Conservation (phyloP, 2,888 invertebrate genomes). For the Thumatha senex region DNA sequence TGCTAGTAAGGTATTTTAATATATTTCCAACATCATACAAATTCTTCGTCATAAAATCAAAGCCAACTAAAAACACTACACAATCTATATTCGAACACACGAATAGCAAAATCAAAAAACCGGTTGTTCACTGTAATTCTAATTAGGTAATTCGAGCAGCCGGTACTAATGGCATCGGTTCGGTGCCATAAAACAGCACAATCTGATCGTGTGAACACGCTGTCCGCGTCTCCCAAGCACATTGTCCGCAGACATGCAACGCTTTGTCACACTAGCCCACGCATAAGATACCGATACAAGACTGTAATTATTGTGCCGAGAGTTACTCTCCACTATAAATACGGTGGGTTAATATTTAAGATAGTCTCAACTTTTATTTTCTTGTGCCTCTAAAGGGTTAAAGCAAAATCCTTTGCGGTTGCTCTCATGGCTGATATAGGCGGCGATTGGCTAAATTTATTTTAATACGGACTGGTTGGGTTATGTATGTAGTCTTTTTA, state of each 20-base stretch:
- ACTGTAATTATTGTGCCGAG: conserved; percentile 39
- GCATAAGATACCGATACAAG: conserved; percentile 41
- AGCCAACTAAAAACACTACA: conserved; percentile 28
- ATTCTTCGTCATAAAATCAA: conserved; percentile 20
- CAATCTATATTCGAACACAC: conserved; percentile 48
- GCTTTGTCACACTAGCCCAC: conserved; percentile 77
- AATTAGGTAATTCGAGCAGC: conserved; percentile 78
- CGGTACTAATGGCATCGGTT: conserved; percentile 70
- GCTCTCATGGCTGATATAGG: neutral
- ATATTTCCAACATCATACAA: neutral
- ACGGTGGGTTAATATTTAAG: conserved; percentile 15
- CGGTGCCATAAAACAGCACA: conserved; percentile 72
- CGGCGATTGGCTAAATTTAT: neutral
- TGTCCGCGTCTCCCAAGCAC: conserved; percentile 65
- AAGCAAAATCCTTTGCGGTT: neutral
- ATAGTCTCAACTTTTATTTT: neutral
- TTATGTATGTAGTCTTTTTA: neutral
- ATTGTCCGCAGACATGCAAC: conserved; percentile 76
- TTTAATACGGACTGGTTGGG: neutral
- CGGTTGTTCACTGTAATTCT: conserved; percentile 70
- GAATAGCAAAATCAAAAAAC: conserved; percentile 54
- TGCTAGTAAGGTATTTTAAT: neutral
- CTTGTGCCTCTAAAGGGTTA: neutral
- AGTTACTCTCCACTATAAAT: conserved; percentile 32
- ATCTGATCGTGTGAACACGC: conserved; percentile 81